Conservation (phyloP, 2,888 invertebrate genomes). For the Isotomurus palustris region DNA sequence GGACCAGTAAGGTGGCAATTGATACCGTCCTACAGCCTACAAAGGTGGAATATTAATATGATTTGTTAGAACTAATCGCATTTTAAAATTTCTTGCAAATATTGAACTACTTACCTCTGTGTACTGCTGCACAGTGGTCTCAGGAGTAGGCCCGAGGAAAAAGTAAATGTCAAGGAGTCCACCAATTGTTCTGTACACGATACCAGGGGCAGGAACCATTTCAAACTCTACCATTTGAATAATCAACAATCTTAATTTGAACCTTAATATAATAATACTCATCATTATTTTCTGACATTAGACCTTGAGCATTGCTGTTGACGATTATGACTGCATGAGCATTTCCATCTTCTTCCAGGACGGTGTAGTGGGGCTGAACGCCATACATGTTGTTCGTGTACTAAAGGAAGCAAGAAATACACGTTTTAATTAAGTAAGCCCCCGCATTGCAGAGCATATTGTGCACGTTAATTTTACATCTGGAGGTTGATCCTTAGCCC, state of each 20-base stretch:
- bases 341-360: slow-evolving; percentile 64
- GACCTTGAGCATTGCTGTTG: slow-evolving; percentile 83
- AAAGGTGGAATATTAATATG: background rate
- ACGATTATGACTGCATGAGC: slow-evolving; percentile 71
- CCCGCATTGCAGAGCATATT: too few relatives aligned
- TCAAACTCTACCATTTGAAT: slow-evolving; percentile 66
- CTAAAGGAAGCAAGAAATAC: slow-evolving; percentile 14
- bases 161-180: slow-evolving; percentile 75
- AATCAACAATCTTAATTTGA: background rate
- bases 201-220: slow-evolving; percentile 70
- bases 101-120: slow-evolving; percentile 53
- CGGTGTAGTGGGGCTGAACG: slow-evolving; percentile 74
- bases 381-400: slow-evolving; percentile 37
- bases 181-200: slow-evolving; percentile 76
- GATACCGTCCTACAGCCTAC: slow-evolving; percentile 62
- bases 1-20: slow-evolving; percentile 81
- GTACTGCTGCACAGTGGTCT: slow-evolving; percentile 64
- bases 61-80: background rate
- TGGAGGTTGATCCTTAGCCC: slow-evolving; percentile 49
- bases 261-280: background rate
- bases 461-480: slow-evolving; percentile 17
- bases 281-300: slow-evolving; percentile 34
- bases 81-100: too few relatives aligned
- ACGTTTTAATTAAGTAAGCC: background rate
- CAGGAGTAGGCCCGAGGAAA: slow-evolving; percentile 69